phyloP scores from a whole-genome alignment of 2,888 invertebrate species.

The Sisyra terminalis region DNA sequence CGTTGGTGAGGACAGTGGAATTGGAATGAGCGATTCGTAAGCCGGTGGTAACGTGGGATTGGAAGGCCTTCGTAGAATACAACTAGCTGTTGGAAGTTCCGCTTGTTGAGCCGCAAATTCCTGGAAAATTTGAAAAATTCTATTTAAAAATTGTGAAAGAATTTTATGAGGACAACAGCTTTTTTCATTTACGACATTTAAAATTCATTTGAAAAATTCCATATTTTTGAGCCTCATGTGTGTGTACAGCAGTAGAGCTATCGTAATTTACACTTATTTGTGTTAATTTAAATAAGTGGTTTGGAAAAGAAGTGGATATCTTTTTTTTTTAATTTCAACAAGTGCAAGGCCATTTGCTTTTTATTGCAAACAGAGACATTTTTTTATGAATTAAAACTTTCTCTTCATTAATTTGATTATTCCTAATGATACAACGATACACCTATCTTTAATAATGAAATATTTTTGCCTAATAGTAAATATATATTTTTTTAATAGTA shows the following conservation, averaged over 20 bases:
- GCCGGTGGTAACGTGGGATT: constrained; percentile 41
- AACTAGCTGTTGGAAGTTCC: constrained; percentile 31
- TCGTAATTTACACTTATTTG: background rate
- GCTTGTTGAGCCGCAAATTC: constrained; percentile 39
- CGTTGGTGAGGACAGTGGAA: constrained; percentile 23
- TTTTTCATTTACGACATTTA: background rate
- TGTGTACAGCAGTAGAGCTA: background rate
- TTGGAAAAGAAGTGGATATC: background rate
- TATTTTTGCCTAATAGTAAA: no score
- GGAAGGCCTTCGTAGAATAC: constrained; percentile 35
- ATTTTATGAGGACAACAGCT: background rate
- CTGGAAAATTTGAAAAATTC: constrained; percentile 19
- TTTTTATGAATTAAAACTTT: no score
- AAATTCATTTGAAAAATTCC: background rate
- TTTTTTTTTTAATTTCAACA: background rate
- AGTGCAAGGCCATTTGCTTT: background rate
- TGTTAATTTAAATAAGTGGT: background rate
- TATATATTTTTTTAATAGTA: no score
- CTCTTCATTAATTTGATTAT: no score
- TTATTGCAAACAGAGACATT: background rate
- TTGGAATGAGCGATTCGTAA: constrained; percentile 36
- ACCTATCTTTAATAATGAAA: no score
- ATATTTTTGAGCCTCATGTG: background rate
- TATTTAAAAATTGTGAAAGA: background rate
- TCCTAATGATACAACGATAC: no score